phyloP scores from a whole-genome alignment of 1,140 invertebrate species.

The Onthophagus taurus region DNA sequence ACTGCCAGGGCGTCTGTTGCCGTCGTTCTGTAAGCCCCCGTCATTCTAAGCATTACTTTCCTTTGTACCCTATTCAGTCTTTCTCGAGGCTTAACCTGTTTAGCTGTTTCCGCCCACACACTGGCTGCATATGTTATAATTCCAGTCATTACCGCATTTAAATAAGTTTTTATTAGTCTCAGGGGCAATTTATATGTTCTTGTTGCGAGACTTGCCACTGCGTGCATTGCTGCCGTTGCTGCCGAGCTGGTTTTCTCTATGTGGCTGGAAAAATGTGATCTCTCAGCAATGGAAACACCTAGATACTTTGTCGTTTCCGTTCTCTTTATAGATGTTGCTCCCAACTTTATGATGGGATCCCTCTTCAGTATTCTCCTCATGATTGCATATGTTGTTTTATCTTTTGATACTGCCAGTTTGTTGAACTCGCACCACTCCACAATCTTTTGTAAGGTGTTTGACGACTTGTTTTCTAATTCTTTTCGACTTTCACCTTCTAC shows the following conservation, averaged over 20 bases:
- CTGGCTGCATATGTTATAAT: slow-evolving; percentile 7
- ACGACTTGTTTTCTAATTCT: neutral
- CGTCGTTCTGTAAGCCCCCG: slow-evolving; percentile 8
- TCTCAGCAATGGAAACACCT: slow-evolving; percentile 1
- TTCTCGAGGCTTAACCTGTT: slow-evolving; percentile 2
- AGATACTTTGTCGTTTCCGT: neutral
- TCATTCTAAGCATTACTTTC: neutral
- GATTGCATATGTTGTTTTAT: neutral
- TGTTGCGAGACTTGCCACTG: neutral
- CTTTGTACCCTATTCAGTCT: slow-evolving; percentile 2
- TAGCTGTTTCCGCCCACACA: neutral
- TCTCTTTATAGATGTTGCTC: neutral
- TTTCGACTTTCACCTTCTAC: neutral
- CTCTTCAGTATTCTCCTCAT: slow-evolving; percentile 1
- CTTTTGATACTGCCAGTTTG: neutral
- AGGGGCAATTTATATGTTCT: slow-evolving; percentile 4
- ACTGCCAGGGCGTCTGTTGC: slow-evolving; percentile 4
- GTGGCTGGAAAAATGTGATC: neutral
- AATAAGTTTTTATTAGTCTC: neutral
- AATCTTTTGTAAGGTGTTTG: neutral
- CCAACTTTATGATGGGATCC: neutral
- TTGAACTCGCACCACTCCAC: neutral
- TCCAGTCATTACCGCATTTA: neutral
- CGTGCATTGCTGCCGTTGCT: slow-evolving; percentile 2
- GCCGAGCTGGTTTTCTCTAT: neutral